Evolutionary conservation across 2,888 invertebrate genomes (phyloP).

Genomic region (Orchesella flavescens): DNA sequence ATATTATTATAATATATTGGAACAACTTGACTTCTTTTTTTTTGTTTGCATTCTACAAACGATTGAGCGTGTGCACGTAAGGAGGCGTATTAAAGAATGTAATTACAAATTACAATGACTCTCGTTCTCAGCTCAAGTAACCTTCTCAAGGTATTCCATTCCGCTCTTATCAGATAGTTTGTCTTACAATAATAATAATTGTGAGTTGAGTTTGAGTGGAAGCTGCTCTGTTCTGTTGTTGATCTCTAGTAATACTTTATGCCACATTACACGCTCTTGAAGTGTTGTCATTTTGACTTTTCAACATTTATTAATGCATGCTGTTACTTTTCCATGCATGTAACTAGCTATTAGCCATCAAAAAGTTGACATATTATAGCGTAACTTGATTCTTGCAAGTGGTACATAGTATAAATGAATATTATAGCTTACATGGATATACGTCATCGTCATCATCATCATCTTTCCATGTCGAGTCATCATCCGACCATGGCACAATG

Average conservation of each 20-base stretch:
- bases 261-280: constrained; percentile 42
- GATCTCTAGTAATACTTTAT: constrained; percentile 2
- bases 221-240: no score
- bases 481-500: constrained; percentile 22
- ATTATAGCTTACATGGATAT: neutral
- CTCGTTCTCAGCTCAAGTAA: constrained; percentile 50
- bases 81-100: constrained; percentile 27
- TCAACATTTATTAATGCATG: constrained; percentile 11
- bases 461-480: constrained; percentile 6
- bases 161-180: constrained; percentile 19
- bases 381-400: neutral
- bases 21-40: constrained; percentile 7
- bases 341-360: neutral
- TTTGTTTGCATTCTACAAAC: no score
- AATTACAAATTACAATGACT: constrained; percentile 48
- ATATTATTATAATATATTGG: neutral
- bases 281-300: constrained; percentile 37
- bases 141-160: constrained; percentile 58
- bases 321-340: neutral
- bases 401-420: neutral
- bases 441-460: neutral
- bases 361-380: constrained; percentile 8
- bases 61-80: neutral
- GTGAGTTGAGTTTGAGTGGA: no score
- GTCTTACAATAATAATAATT: constrained; percentile 28